These are phyloP conservation scores for Ganaspis brasiliensis DNA, from an alignment of 2,888 invertebrate species.

Conservation along the genomic window DNA sequence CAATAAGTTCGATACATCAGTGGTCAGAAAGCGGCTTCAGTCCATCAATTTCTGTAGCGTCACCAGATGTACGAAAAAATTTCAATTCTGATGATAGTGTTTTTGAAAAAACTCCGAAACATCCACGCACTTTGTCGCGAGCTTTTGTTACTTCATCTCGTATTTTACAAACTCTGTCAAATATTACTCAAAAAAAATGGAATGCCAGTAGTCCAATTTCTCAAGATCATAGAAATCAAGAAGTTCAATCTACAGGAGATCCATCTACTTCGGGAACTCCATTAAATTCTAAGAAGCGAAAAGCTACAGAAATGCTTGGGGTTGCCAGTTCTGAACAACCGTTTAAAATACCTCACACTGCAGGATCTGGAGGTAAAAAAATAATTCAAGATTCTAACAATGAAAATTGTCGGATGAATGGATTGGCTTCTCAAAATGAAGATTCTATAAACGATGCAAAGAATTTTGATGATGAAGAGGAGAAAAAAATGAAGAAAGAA, in stretches of 20 bases:
- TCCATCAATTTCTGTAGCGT: conserved; percentile 70
- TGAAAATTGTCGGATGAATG: conserved; percentile 4
- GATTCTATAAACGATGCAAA: neutral
- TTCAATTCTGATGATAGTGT: conserved; percentile 71
- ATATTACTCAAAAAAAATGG: conserved; percentile 70
- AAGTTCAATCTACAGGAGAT: conserved; percentile 27
- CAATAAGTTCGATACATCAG: conserved; percentile 69
- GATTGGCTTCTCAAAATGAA: conserved; percentile 1
- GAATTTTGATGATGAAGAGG: conserved; percentile 48
- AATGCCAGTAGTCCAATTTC: conserved; percentile 21
- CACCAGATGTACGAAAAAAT: conserved; percentile 68
- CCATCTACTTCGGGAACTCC: conserved; percentile 43
- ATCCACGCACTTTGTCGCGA: conserved; percentile 66
- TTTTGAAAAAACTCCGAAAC: conserved; percentile 57
- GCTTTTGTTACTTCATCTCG: conserved; percentile 76
- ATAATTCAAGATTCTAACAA: conserved; percentile 36
- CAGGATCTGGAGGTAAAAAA: conserved; percentile 55
- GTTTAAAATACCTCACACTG: conserved; percentile 72
- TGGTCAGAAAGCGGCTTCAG: conserved; percentile 74
- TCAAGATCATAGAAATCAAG: conserved; percentile 41
- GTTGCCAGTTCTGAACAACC: conserved; percentile 64
- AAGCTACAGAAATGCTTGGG: conserved; percentile 70
- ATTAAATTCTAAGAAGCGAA: conserved; percentile 72
- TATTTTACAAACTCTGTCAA: conserved; percentile 76
- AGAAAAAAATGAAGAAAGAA: neutral